These are phyloP conservation scores for Eugnorisma glareosa DNA, from an alignment of 2,888 invertebrate genomes.

Conservation along the genomic window DNA sequence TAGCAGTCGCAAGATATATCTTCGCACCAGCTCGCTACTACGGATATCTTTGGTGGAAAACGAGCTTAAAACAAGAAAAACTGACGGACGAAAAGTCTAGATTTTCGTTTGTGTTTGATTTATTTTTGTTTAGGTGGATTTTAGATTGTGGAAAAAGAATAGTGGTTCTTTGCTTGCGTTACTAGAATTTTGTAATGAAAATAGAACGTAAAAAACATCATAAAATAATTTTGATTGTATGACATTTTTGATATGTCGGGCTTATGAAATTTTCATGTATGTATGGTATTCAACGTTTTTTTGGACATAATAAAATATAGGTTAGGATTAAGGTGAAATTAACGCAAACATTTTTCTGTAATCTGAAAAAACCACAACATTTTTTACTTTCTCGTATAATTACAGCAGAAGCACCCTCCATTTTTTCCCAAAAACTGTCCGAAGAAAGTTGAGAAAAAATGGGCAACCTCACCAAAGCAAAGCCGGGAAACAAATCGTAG, in stretches of 20 bases:
- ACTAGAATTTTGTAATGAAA: too few species aligned
- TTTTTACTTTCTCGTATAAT: constrained; percentile 33
- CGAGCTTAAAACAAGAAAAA: constrained; percentile 1
- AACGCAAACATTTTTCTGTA: not conserved
- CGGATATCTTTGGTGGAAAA: not conserved
- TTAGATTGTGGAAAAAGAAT: constrained; percentile 6
- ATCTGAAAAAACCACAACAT: constrained; percentile 15
- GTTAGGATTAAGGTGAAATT: constrained; percentile 2
- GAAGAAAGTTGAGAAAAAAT: constrained; percentile 37
- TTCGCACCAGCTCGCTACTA: not conserved
- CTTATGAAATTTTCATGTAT: not conserved
- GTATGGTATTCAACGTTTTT: not conserved
- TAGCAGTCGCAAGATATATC: not conserved
- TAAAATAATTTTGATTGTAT: not conserved
- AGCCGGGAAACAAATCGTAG: constrained; percentile 54
- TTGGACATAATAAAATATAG: not conserved
- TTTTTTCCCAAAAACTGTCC: constrained; percentile 27
- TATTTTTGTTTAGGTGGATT: constrained; percentile 22
- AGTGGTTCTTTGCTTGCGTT: not conserved
- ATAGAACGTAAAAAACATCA: too few species aligned
- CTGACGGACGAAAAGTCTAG: constrained; percentile 2
- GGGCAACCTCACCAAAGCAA: constrained; percentile 30
- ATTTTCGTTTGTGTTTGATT: constrained; percentile 37
- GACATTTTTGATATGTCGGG: not conserved
- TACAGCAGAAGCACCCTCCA: constrained; percentile 23